Percentiles rank a stretch among this genome's conserved stretches.
phyloP scores from a whole-genome alignment of 37 sponge, comb jelly and placozoan genomes.

The Spongilla lacustris region DNA sequence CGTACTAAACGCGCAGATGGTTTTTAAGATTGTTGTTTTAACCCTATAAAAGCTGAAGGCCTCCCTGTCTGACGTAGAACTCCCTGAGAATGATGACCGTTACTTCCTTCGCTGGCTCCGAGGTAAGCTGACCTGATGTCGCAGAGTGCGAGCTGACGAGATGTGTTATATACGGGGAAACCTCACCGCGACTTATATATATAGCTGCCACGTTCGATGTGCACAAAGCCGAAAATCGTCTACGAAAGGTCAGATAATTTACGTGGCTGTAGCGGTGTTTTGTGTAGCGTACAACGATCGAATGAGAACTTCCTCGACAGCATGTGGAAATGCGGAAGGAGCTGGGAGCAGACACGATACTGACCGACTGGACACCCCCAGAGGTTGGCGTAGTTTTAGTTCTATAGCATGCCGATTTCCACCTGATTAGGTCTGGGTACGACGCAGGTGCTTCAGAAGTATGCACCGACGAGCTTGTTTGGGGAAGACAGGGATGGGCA shows the following conservation, averaged over 20 bases:
- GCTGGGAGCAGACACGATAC: conserved; percentile 62
- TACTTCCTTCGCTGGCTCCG: conserved; percentile 58
- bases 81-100: conserved; percentile 17
- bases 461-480: conserved; percentile 47
- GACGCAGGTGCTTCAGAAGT: conserved; percentile 51
- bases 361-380: conserved; percentile 62
- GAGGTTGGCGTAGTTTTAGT: conserved; percentile 38
- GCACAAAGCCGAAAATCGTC: conserved; percentile 58
- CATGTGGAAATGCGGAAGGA: conserved; percentile 59
- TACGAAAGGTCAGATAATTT: conserved; percentile 59
- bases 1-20: too few species aligned
- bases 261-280: too few species aligned
- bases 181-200: background rate
- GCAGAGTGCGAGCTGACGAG: too few species aligned
- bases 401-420: background rate
- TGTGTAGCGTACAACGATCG: too few species aligned
- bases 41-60: background rate
- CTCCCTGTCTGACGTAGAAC: background rate
- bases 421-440: background rate
- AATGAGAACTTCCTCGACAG: conserved; percentile 12
- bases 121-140: conserved; percentile 5
- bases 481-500: conserved; percentile 80
- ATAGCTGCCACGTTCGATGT: conserved; percentile 64
- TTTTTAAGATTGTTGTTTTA: too few species aligned
- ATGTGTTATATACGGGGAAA: too few species aligned